Evolutionary conservation across 1,140 invertebrate species (phyloP), one percentile per base, ranked within the genome.

Genomic region (Drosophila ercepeae): DNA sequence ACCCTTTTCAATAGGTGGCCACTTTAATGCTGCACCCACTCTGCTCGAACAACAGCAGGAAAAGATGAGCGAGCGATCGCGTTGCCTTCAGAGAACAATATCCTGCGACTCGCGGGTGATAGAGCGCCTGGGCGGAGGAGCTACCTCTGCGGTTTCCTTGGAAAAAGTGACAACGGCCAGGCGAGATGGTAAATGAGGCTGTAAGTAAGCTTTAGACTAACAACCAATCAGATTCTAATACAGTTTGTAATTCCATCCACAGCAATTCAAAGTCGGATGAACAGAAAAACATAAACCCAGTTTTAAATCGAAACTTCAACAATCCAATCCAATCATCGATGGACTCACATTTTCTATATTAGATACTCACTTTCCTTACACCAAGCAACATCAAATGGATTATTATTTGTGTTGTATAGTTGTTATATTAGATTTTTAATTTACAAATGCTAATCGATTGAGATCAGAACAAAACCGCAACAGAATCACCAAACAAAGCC

Each of bases 51-150:
- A 93, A 55, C 95, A 96, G 89, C 92, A 95, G 61, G 95, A 96
- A 90, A 96, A 95, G 90, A 92, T 96, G 19, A 95, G 94, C 13
- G 94, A 95, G 75, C 93, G 96, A 76, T 91, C 96, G 50, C 96
- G 68, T 8, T 86, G 77, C 25, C 44, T 86, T 93, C 95, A 89
- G 16, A 77, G 64, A 89, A 94, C 58, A 93, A 95, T 89, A 50
- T 79, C 78, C 18, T 90, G 72, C 49, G 88, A 86, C 65, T 78
- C 88, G 9, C 74, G 76, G 19, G 82, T 89, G 9, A 69, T 81
- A 19, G 79, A 84, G 16, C 77, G 79, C 1, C 45, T 86, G 23
- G 72, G 81, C 5, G 76, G 42, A 0, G 44, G 63, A n/a, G 32
- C 68, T 21, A 25, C 19, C 1, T 39, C 67, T 1, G 42, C 46